Evolutionary conservation across 2,113 vertebrate species (phyloP).

Genomic region (Nibea coibor): DNA sequence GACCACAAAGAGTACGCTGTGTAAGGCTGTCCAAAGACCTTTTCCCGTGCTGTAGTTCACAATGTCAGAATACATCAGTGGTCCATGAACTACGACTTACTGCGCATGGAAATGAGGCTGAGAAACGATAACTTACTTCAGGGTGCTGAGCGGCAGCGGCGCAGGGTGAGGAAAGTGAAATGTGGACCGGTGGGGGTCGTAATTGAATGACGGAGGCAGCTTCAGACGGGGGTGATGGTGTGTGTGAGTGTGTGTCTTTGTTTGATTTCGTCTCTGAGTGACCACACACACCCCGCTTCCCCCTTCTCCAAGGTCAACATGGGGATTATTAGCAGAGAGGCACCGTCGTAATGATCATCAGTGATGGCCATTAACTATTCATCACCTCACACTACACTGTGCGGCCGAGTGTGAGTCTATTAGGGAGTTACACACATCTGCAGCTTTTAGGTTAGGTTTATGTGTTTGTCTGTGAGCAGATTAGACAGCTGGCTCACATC

Average conservation of each 20-base stretch:
- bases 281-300: constrained; percentile 33
- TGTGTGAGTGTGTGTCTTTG: constrained; percentile 34
- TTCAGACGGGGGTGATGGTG: constrained; percentile 1
- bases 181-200: neutral
- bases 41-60: neutral
- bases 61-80: neutral
- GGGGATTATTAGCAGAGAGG: constrained; percentile 56
- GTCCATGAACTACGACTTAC: neutral
- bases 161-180: constrained; percentile 2
- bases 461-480: constrained; percentile 16
- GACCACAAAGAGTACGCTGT: too few species aligned
- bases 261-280: constrained; percentile 37
- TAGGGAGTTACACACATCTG: constrained; percentile 31
- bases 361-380: constrained; percentile 79
- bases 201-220: constrained; percentile 10
- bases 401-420: constrained; percentile 9
- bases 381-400: constrained; percentile 57
- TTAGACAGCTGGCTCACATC: constrained; percentile 31
- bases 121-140: neutral
- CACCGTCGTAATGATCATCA: constrained; percentile 62
- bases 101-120: neutral
- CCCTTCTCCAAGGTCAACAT: constrained; percentile 72
- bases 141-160: neutral
- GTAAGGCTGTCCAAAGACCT: neutral
- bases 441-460: constrained; percentile 2